A percentile compares a stretch with the other conserved stretches of the same genome.
These are phyloP conservation scores for Choloepus hoffmanni DNA, from an alignment of 2,113 vertebrate genomes.

Conservation along the genomic window DNA sequence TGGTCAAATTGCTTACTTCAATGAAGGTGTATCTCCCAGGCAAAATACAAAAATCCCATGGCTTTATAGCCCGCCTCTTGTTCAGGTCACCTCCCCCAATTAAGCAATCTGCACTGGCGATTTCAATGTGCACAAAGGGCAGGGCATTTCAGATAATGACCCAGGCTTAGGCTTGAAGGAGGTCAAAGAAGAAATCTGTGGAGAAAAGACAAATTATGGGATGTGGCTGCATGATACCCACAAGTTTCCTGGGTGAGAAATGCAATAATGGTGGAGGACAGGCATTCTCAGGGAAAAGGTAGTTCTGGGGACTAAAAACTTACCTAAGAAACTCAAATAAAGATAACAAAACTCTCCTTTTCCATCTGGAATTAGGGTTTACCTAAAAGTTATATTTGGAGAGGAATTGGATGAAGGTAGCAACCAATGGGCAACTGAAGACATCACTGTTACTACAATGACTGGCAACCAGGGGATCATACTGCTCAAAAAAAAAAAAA, in stretches of 20 bases:
- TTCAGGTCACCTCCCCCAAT: neutral
- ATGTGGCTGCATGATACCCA: neutral
- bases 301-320: neutral
- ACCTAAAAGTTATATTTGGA: neutral
- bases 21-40: accelerated
- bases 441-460: neutral
- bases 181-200: neutral
- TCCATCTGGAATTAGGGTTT: neutral
- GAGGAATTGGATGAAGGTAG: neutral
- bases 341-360: neutral
- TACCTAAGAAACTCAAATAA: neutral
- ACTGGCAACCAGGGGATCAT: neutral
- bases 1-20: neutral
- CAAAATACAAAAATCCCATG: neutral
- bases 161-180: neutral
- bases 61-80: neutral
- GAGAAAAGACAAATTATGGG: neutral
- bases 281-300: neutral
- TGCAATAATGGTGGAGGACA: accelerated
- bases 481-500: neutral
- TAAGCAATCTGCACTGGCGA: neutral
- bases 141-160: neutral
- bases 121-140: slow-evolving; percentile 49
- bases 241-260: no score
- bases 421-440: neutral